Evolutionary conservation across 2,888 invertebrate species (phyloP).

Genomic region (Lepidocyrtoides sp.): DNA sequence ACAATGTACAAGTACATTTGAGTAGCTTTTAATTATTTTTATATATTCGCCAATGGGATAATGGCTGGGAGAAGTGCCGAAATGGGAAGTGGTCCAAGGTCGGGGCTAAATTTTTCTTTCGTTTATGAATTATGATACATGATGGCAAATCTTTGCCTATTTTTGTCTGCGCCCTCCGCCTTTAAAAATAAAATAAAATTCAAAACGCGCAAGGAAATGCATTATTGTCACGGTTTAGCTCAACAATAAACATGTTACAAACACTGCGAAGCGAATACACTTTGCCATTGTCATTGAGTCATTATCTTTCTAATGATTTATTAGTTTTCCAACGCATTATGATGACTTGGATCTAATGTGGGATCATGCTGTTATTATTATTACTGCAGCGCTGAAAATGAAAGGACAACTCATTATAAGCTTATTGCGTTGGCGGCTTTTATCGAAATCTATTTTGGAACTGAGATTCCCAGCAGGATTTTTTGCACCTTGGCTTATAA

Average conservation of each 20-base stretch:
- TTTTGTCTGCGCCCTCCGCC: not conserved
- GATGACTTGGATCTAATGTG: not conserved
- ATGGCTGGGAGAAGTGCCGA: conserved; percentile 13
- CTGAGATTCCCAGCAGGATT: conserved; percentile 37
- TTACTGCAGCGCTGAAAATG: conserved; percentile 17
- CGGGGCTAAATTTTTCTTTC: conserved; percentile 23
- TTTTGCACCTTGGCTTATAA: conserved; percentile 42
- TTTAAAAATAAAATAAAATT: not conserved
- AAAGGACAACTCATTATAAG: too few species aligned
- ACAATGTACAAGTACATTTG: not conserved
- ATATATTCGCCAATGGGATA: not conserved
- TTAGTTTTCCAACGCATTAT: conserved; percentile 36
- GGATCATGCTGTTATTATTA: not conserved
- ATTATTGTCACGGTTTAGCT: not conserved
- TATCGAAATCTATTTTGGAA: conserved; percentile 12
- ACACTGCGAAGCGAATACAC: not conserved
- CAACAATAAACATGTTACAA: not conserved
- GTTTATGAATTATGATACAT: conserved; percentile 30
- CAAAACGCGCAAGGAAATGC: conserved; percentile 53
- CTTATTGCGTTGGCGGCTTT: not conserved
- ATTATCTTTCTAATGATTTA: conserved; percentile 36
- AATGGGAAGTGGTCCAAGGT: conserved; percentile 50
- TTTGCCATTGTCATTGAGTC: not conserved
- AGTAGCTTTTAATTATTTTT: conserved; percentile 31
- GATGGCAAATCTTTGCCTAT: conserved; percentile 9